phyloP scores from a whole-genome alignment of 1,140 invertebrate species.

The Harpegnathos saltator region DNA sequence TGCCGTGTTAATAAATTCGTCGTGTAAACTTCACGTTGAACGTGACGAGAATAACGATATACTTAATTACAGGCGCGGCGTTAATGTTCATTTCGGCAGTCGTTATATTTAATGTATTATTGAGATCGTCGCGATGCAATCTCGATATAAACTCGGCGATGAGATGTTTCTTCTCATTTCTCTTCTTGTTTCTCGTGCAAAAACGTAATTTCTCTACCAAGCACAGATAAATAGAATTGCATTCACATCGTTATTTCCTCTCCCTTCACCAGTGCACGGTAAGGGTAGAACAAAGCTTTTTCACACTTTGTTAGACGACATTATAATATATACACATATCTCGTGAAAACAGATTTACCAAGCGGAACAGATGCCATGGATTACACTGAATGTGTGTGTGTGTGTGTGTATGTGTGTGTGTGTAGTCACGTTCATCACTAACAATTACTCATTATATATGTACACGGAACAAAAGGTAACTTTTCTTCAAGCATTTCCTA shows the following conservation, averaged over 20 bases:
- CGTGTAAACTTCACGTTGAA: slow-evolving; percentile 30
- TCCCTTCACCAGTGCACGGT: background rate
- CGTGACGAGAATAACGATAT: slow-evolving; percentile 54
- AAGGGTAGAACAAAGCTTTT: slow-evolving; percentile 35
- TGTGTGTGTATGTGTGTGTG: no score
- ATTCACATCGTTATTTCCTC: background rate
- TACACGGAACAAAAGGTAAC: slow-evolving; percentile 60
- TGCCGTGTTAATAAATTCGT: slow-evolving; percentile 30
- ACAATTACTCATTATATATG: slow-evolving; percentile 55
- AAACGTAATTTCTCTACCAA: no score
- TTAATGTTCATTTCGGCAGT: slow-evolving; percentile 55
- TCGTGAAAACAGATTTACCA: slow-evolving; percentile 45
- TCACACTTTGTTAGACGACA: slow-evolving; percentile 49
- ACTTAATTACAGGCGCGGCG: slow-evolving; percentile 30
- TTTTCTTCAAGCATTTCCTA: background rate
- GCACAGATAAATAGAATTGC: no score
- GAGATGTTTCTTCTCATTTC: no score
- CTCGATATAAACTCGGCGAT: slow-evolving; percentile 36
- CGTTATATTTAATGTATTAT: slow-evolving; percentile 8
- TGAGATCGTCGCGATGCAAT: slow-evolving; percentile 62
- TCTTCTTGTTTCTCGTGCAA: no score
- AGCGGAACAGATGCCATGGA: slow-evolving; percentile 50
- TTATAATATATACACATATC: slow-evolving; percentile 55
- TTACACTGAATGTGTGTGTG: no score
- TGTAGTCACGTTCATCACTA: slow-evolving; percentile 55